Conservation (phyloP, 2,888 invertebrate genomes). For the Lithophane leautieri region DNA sequence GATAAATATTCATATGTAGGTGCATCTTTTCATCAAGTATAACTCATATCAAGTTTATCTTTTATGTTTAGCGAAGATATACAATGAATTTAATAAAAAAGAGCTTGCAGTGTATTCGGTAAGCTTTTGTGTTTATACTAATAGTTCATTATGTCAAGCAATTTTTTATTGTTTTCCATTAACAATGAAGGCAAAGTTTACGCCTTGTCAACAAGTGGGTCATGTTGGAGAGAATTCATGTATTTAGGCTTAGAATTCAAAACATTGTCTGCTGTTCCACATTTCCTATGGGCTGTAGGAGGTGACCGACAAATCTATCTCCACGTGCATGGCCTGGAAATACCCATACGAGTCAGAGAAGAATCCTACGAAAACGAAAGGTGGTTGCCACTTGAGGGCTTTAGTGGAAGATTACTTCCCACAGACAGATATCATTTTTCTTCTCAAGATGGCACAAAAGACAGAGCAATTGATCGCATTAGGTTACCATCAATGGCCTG, state of each 20-base stretch:
- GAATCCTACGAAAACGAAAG: conserved; percentile 98
- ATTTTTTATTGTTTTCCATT: conserved; percentile 94
- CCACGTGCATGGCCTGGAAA: conserved; percentile 96
- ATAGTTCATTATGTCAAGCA: conserved; percentile 88
- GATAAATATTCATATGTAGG: background rate
- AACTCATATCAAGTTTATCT: background rate
- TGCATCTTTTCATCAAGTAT: too few species aligned
- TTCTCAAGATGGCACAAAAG: conserved; percentile 94
- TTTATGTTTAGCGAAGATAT: background rate
- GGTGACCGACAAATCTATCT: conserved; percentile 98
- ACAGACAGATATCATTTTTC: conserved; percentile 97
- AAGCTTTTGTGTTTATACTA: conserved; percentile 29
- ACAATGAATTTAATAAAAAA: conserved; percentile 33
- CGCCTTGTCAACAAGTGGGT: conserved; percentile 94
- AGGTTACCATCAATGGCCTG: conserved; percentile 97
- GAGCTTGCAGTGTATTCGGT: conserved; percentile 13
- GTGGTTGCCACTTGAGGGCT: conserved; percentile 97
- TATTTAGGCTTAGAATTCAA: conserved; percentile 97
- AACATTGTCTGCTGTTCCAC: conserved; percentile 95
- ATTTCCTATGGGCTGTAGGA: conserved; percentile 97
- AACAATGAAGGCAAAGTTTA: conserved; percentile 97
- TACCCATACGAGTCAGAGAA: conserved; percentile 97
- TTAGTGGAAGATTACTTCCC: conserved; percentile 95
- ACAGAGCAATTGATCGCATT: conserved; percentile 95
- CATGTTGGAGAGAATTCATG: conserved; percentile 96